Conservation (phyloP, 1,140 invertebrate species). For the Drosophila parvula region DNA sequence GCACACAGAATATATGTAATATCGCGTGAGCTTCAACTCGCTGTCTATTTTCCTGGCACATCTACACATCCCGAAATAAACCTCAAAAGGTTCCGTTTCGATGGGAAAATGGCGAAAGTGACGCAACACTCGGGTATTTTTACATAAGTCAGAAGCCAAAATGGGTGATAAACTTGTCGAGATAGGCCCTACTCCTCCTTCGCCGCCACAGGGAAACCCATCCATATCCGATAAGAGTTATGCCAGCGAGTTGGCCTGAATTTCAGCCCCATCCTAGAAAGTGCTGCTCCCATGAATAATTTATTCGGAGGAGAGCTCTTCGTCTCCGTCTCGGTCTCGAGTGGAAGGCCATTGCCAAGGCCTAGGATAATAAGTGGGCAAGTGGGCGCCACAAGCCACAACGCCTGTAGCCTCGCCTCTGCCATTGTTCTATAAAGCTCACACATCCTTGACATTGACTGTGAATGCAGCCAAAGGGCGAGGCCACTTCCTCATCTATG, state of each 20-base stretch:
- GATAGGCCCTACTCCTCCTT: conserved; percentile 12
- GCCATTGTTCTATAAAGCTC: conserved; percentile 58
- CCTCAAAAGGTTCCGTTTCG: conserved; percentile 32
- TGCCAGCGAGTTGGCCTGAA: conserved; percentile 34
- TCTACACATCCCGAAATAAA: conserved; percentile 51
- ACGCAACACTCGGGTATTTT: conserved; percentile 71
- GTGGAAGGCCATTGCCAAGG: conserved; percentile 45
- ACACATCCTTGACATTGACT: conserved; percentile 78
- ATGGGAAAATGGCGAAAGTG: conserved; percentile 56
- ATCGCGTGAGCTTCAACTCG: conserved; percentile 50
- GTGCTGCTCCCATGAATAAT: conserved; percentile 63
- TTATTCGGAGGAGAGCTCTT: conserved; percentile 41
- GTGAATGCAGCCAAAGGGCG: conserved; percentile 48
- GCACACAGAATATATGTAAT: conserved; percentile 22
- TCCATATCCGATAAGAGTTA: conserved; percentile 38
- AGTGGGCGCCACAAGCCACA: conserved; percentile 51
- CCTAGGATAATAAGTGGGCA: conserved; percentile 61
- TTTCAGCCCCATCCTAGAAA: conserved; percentile 7
- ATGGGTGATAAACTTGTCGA: conserved; percentile 39
- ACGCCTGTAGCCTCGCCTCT: conserved; percentile 33
- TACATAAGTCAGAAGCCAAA: conserved; percentile 45
- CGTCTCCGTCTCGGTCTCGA: not conserved
- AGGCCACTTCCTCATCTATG: conserved; percentile 21
- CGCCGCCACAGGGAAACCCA: conserved; percentile 19
- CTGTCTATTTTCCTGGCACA: conserved; percentile 42